Evolutionary conservation across 2,113 vertebrate species (phyloP), one percentile per base, ranked within the genome.

Genomic region (Myxocyprinus asiaticus): DNA sequence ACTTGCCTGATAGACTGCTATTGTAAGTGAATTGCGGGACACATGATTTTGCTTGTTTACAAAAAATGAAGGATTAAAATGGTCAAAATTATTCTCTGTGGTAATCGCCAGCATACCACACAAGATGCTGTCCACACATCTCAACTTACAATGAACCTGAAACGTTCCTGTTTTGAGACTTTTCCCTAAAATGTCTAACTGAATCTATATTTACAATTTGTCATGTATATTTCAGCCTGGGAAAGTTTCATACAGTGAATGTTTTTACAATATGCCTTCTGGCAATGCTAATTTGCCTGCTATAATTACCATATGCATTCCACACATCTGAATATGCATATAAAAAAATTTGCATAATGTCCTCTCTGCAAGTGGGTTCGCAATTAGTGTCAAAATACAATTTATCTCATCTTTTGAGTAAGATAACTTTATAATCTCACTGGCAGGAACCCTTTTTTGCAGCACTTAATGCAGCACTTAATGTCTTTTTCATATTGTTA

Each of bases 301-400:
- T 33, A 33, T 50, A 33, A 53, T 76, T 61, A 61, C 11, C 71
- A 74, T 61, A 61, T 61, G 71, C 61, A 53, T 76, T 50, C 50
- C 9, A 2, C 15, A 62, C 12, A 48, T 74, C 17, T 76, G 58
- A 76, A 76, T 76, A 63, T 76, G 59, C 61, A 76, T 76, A 63
- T 10, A 48, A 9, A 8, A 17, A 17, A 42, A 75, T 62, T 50
- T 11, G 48, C 74, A 76, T 55, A 11, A 0, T 51, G 47, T 53
- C 56, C 58, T 74, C 22, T 76, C 17, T 9, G 45, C 45, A 64
- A 76, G 61, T 50, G 9, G 15, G 70, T 61, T 17, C 42, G 9
- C 5, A 9, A 33, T 73, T 14, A 73, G 48, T 62, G 11, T 48
- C 71, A 74, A 22, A 17, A 73, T 61, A 6, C 2, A 1, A 4